A percentile compares a stretch with the other conserved stretches of the same genome.
Evolutionary conservation across 2,888 invertebrate genomes (phyloP).

Genomic region (Tachina grossa): DNA sequence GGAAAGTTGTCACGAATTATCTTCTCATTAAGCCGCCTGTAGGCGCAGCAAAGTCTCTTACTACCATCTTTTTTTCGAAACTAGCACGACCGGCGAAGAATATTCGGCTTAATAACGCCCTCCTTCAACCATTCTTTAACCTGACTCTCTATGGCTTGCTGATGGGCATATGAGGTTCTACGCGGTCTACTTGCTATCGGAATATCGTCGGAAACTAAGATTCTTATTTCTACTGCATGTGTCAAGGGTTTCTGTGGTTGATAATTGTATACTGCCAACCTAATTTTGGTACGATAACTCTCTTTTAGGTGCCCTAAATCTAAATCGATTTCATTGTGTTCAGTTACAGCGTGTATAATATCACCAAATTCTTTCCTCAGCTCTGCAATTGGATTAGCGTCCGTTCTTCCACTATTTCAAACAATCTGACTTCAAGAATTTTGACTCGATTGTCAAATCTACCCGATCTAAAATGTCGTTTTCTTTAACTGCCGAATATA

Average conservation of each 20-base stretch:
- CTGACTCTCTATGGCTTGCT: background rate
- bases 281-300: background rate
- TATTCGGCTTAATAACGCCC: constrained; percentile 43
- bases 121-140: constrained; percentile 25
- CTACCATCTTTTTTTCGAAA: constrained; percentile 54
- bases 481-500: background rate
- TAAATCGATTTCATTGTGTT: background rate
- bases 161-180: background rate
- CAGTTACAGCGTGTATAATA: background rate
- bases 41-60: constrained; percentile 57
- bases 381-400: background rate
- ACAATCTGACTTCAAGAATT: constrained; percentile 1
- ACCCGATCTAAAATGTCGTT: background rate
- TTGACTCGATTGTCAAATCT: constrained; percentile 12
- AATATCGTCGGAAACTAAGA: constrained; percentile 40
- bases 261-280: background rate
- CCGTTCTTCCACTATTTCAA: background rate
- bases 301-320: background rate
- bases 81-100: constrained; percentile 53
- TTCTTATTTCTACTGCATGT: constrained; percentile 33
- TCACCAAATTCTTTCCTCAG: background rate
- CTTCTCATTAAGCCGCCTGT: constrained; percentile 47
- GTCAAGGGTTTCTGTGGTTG: background rate
- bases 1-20: constrained; percentile 62
- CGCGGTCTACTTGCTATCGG: constrained; percentile 42